phyloP scores from a whole-genome alignment of 1,140 invertebrate species.

The Thaumatotibia leucotreta region DNA sequence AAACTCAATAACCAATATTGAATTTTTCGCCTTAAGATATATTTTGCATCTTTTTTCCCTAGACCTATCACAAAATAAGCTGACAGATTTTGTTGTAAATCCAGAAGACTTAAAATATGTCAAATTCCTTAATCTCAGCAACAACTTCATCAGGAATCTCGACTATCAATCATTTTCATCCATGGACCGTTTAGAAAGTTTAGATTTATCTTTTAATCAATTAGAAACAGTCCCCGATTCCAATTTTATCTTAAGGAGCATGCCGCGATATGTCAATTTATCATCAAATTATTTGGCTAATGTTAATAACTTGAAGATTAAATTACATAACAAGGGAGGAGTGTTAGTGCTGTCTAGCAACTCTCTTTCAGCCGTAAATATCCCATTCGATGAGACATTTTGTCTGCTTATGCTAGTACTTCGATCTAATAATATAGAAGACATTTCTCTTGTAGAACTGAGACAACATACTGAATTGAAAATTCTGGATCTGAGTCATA shows the following conservation, averaged over 20 bases:
- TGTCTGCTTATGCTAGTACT: constrained; percentile 41
- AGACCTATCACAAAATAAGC: constrained; percentile 53
- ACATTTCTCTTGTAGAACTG: constrained; percentile 40
- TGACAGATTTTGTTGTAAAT: constrained; percentile 48
- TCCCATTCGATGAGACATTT: constrained; percentile 45
- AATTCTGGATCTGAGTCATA: constrained; percentile 46
- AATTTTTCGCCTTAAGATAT: constrained; percentile 53
- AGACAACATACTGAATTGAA: constrained; percentile 37
- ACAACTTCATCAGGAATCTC: constrained; percentile 44
- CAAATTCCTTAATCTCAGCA: constrained; percentile 55
- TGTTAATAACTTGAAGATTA: constrained; percentile 41
- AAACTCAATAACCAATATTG: constrained; percentile 48
- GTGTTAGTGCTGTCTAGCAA: constrained; percentile 58
- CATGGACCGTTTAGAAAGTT: constrained; percentile 54
- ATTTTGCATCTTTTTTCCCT: constrained; percentile 38
- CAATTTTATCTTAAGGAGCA: constrained; percentile 30
- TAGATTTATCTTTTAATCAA: constrained; percentile 58
- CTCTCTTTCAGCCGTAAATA: constrained; percentile 36
- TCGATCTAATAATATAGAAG: constrained; percentile 48
- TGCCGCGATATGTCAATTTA: constrained; percentile 48
- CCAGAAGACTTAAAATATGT: constrained; percentile 41
- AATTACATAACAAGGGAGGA: constrained; percentile 50
- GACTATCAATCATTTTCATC: constrained; percentile 45
- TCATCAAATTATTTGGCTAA: constrained; percentile 46
- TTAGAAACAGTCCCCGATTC: constrained; percentile 47